phyloP scores from a whole-genome alignment of 2,888 invertebrate genomes.

The Mactromeris polynyma region DNA sequence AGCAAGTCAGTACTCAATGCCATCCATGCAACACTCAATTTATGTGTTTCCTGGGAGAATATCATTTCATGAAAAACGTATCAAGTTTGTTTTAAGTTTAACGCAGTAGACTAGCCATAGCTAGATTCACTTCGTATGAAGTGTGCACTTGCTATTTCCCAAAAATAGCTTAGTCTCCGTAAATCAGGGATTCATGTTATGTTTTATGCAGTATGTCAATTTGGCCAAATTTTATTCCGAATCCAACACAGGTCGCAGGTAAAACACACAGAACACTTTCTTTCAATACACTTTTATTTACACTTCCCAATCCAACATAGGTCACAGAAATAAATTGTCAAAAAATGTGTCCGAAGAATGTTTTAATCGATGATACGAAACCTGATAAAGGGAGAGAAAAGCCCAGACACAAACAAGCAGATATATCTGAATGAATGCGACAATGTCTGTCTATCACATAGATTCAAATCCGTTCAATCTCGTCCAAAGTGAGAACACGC shows the following conservation, averaged over 20 bases:
- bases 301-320: constrained; percentile 11
- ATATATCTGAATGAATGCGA: constrained; percentile 4
- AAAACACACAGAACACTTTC: background rate
- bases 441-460: constrained; percentile 4
- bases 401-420: background rate
- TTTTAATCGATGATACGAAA: constrained; percentile 2
- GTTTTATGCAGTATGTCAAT: background rate
- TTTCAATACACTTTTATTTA: constrained; percentile 7
- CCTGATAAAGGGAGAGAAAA: background rate
- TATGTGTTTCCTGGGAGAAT: too few relatives aligned
- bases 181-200: background rate
- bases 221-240: background rate
- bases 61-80: too few relatives aligned
- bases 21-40: too few relatives aligned
- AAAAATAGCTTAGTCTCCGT: background rate
- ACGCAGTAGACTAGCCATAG: too few relatives aligned
- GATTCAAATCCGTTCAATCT: constrained; percentile 77
- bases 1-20: too few relatives aligned
- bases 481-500: constrained; percentile 85
- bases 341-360: background rate
- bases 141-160: background rate
- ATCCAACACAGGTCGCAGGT: constrained; percentile 6
- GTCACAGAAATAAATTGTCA: constrained; percentile 9
- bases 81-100: too few relatives aligned
- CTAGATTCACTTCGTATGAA: too few relatives aligned